phyloP scores from a whole-genome alignment of 2,797 vertebrate genomes.

The Syndactyla subalaris region DNA sequence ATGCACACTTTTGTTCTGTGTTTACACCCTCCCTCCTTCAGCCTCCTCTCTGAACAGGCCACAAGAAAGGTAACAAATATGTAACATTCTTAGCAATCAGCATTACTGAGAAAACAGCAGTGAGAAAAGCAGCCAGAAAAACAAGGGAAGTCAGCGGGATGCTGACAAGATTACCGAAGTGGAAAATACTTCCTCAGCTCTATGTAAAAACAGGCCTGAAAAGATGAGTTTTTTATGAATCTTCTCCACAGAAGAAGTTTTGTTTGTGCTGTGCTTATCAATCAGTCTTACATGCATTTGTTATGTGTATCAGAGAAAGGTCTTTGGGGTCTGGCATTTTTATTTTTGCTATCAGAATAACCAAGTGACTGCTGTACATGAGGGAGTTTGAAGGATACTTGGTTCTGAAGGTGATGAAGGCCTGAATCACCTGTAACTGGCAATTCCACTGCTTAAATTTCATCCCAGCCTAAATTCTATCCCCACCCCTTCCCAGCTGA shows the following conservation, averaged over 20 bases:
- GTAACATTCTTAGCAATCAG: background rate
- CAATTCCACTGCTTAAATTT: background rate
- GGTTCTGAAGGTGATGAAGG: background rate
- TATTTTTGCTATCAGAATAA: background rate
- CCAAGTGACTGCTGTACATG: fast-evolving
- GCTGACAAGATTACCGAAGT: background rate
- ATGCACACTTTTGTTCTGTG: background rate
- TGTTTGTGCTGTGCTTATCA: fast-evolving
- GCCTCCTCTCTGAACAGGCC: background rate
- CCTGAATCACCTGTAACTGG: background rate
- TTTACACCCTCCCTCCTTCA: background rate
- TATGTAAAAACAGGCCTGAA: background rate
- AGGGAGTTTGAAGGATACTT: background rate
- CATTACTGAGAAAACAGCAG: background rate
- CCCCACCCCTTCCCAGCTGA: fast-evolving
- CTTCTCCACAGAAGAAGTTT: background rate
- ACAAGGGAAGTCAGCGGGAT: background rate
- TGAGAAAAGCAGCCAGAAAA: background rate
- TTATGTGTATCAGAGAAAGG: background rate
- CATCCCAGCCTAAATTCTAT: background rate
- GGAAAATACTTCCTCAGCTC: background rate
- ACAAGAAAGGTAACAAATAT: background rate
- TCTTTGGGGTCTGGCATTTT: background rate
- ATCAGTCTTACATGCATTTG: background rate
- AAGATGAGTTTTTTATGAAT: background rate